Percentiles rank a stretch among this genome's conserved stretches.
These are phyloP conservation scores for Mesochorus sp. DNA, from an alignment of 2,888 invertebrate species.

Conservation along the genomic window DNA sequence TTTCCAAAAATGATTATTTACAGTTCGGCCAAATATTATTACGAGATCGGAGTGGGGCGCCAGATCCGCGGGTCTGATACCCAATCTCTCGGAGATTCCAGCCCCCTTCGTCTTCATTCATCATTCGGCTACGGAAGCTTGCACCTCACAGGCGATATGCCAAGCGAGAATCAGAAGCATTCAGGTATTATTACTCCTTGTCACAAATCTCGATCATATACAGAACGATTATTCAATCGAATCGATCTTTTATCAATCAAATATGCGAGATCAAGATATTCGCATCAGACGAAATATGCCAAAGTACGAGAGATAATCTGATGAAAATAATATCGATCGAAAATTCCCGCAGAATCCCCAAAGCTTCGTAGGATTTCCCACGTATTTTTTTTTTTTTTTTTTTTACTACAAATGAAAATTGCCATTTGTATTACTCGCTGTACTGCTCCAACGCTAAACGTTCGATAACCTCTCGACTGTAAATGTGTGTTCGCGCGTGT, in stretches of 20 bases:
- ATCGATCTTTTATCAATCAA: not conserved
- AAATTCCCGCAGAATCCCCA: too few species aligned
- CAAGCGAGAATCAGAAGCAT: conserved; percentile 78
- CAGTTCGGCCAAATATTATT: conserved; percentile 76
- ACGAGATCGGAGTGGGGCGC: conserved; percentile 81
- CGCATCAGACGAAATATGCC: too few species aligned
- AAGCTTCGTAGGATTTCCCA: too few species aligned
- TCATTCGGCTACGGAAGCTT: conserved; percentile 80
- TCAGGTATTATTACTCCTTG: conserved; percentile 72
- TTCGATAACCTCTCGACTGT: conserved; percentile 54
- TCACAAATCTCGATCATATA: not conserved
- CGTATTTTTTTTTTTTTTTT: too few species aligned
- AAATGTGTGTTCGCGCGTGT: conserved; percentile 4
- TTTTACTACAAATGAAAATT: not conserved
- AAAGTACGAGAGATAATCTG: too few species aligned
- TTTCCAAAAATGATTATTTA: not conserved
- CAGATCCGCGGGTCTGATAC: conserved; percentile 59
- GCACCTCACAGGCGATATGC: conserved; percentile 78
- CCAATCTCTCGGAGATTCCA: conserved; percentile 72
- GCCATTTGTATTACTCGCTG: conserved; percentile 6
- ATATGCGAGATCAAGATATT: too few species aligned
- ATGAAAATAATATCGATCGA: too few species aligned
- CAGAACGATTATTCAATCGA: not conserved
- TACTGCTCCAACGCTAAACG: conserved; percentile 19
- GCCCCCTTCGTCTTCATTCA: conserved; percentile 81